Evolutionary conservation across 2,888 invertebrate species (phyloP), one percentile per base, ranked within the genome.

Genomic region (Synanthedon andrenaeformis): DNA sequence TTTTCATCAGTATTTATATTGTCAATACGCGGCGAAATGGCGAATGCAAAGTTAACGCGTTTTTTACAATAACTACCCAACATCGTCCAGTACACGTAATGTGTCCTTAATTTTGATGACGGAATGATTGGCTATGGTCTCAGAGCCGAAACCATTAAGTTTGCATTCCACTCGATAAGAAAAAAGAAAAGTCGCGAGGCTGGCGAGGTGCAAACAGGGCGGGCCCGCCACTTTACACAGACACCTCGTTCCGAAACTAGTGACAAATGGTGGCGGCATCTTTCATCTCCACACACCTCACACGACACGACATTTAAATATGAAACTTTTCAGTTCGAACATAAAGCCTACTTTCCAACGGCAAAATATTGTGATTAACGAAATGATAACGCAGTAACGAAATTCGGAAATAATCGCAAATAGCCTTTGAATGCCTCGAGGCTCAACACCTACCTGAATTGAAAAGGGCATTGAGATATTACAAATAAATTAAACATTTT

Each of bases 241-340:
- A 72, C 83, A 85, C 77, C 82, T 82, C 79, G 76, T 82, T 80
- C 77, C 78, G 64, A 82, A 82, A 79, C 69, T 81, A 77, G 82
- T 85, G 84, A 86, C 85, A 86, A 85, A 85, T 86, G 84, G 78
- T 74, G 65, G 79, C 86, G 86, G 86, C 73, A 72, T 75, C 82
- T 87, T 85, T 86, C 79, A 86, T 86, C 83, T 82, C 77, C 67
- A 74, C 63, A 58, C 65, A 63, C 65, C 60, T 60, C 57, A 56
- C 41, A 14, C 2, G 5, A 45, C n/a, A 45, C 13, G 12, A 52
- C 67, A 64, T 53, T 51, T 62, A 54, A 80, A 73, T 64, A 61
- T 66, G 57, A 57, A 70, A n/a, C 45, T 45, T 13, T 6, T 45
- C 45, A 12, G 2, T 14, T 45, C 75, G 51, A 14, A 3, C 35